Percentiles rank a stretch among this genome's conserved stretches.
Evolutionary conservation across 1,140 invertebrate genomes (phyloP).

Genomic region (Trichoplusia ni): DNA sequence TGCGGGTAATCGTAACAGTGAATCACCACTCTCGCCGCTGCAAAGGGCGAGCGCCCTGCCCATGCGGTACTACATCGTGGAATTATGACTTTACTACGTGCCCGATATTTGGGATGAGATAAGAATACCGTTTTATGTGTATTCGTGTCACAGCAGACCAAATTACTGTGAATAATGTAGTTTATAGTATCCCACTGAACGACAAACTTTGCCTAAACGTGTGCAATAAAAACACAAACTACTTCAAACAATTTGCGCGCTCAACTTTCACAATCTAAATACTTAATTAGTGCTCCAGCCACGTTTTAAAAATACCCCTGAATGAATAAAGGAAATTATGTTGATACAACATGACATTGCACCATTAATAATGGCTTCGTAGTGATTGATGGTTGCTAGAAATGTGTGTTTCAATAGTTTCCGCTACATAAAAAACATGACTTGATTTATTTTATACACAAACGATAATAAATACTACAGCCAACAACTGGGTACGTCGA

Average conservation of each 20-base stretch:
- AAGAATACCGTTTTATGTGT: conserved; percentile 58
- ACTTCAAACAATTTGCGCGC: conserved; percentile 18
- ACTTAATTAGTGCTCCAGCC: conserved; percentile 12
- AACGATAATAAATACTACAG: no score
- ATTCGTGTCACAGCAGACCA: conserved; percentile 51
- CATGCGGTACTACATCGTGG: conserved; percentile 58
- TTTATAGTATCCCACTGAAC: conserved; percentile 11
- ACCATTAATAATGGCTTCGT: no score
- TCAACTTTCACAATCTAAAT: conserved; percentile 15
- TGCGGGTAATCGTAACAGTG: conserved; percentile 48
- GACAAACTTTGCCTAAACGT: conserved; percentile 13
- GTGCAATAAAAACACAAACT: conserved; percentile 8
- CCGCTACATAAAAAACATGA: no score
- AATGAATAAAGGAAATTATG: no score
- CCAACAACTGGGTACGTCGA: no score
- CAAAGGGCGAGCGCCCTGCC: conserved; percentile 51
- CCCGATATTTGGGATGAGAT: conserved; percentile 63
- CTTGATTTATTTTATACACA: no score
- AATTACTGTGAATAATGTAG: conserved; percentile 48
- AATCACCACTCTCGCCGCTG: conserved; percentile 46
- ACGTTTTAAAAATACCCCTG: background rate
- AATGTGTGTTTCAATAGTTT: no score
- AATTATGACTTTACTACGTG: conserved; percentile 69
- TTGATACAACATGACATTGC: no score
- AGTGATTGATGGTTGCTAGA: no score